These are phyloP conservation scores for Agrotis segetum DNA, from an alignment of 2,888 invertebrate genomes.

Conservation along the genomic window DNA sequence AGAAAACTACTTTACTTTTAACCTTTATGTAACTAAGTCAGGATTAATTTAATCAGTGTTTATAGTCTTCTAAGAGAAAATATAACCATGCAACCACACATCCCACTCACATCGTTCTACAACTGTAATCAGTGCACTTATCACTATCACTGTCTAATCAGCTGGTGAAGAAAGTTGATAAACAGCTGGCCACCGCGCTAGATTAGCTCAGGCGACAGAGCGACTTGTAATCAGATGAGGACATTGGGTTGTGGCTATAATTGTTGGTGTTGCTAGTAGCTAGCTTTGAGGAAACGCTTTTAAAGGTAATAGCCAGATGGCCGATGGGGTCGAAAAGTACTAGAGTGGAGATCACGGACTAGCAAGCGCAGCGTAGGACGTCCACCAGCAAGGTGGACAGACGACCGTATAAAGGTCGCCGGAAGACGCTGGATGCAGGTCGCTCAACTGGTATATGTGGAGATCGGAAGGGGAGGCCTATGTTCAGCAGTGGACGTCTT, in stretches of 20 bases:
- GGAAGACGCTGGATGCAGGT: too few species aligned
- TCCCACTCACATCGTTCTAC: not conserved
- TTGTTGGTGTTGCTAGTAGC: conserved; percentile 20
- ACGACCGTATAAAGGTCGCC: too few species aligned
- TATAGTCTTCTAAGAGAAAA: conserved; percentile 12
- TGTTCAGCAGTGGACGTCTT: too few species aligned
- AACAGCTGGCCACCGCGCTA: conserved; percentile 19
- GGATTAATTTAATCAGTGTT: not conserved
- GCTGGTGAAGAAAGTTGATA: conserved; percentile 29
- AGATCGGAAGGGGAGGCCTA: too few species aligned
- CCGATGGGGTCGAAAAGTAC: too few species aligned
- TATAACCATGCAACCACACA: conserved; percentile 12
- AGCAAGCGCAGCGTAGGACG: too few species aligned
- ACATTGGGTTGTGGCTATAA: conserved; percentile 33
- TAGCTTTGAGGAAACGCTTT: conserved; percentile 19
- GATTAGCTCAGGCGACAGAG: conserved; percentile 37
- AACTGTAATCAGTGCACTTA: conserved; percentile 41
- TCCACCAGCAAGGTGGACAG: too few species aligned
- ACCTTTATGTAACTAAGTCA: too few species aligned
- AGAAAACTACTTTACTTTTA: too few species aligned
- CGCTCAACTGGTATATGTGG: too few species aligned
- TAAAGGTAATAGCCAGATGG: too few species aligned
- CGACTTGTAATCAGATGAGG: conserved; percentile 42
- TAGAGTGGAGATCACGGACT: too few species aligned
- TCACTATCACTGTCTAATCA: conserved; percentile 33